Evolutionary conservation across 2,888 invertebrate species (phyloP), one percentile per base, ranked within the genome.

Genomic region (Clostera curtula): DNA sequence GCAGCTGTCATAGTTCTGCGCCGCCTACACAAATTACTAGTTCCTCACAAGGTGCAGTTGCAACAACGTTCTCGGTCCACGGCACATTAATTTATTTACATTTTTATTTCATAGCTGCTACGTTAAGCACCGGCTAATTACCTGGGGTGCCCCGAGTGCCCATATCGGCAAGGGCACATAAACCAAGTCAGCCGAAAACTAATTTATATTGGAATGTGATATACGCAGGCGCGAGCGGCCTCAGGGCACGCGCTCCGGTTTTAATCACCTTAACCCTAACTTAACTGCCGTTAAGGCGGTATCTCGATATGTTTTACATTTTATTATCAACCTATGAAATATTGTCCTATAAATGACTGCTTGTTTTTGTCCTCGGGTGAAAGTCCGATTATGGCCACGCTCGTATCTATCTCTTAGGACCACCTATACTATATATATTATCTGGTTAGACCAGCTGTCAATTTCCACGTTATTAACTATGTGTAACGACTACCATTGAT

Each of bases 171-270:
- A n/a, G n/a, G n/a, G n/a, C 75, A 69, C 65, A 68, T 62, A 69
- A 67, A 64, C 64, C 50, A 55, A 56, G 56, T 53, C 60, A 55
- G 59, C 56, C 67, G 56, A 70, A 79, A 83, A 80, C 76, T 75
- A 82, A 83, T 83, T 82, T 79, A 75, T 76, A 79, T 74, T 67
- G 82, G 82, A 82, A 83, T 83, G 82, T 79, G 79, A 79, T 79
- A 72, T 77, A 79, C 71, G 70, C 61, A 66, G 63, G 56, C 60
- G 54, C 45, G 43, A 40, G 40, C 33, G 59, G 68, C 74, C 52
- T 49, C 44, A 53, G 59, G 77, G 77, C 74, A 73, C 75, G 77
- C 69, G 73, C 34, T 25, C 52, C 53, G 53, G 57, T 63, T 71
- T 73, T 80, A 80, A 79, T 80, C 76, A 77, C 67, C 70, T 73